Base-by-base conservation (phyloP, 2,888 invertebrate species). In the Liopterus haemorrhoidalis region DNA sequence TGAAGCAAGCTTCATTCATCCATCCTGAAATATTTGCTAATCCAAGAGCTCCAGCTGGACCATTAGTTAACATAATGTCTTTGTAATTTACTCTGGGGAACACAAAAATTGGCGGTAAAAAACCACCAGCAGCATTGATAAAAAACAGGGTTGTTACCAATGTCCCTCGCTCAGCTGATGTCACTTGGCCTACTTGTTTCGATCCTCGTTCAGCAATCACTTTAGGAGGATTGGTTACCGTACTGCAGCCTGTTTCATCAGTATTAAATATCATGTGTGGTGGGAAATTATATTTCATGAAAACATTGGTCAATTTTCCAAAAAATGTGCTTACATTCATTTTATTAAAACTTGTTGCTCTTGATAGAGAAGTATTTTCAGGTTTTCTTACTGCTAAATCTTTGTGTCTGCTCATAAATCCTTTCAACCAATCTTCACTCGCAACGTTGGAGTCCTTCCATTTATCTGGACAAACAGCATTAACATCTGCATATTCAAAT, bases 1-100 rank as follows among this genome's bases (percentile, higher is more conserved):
- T 18, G 41, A 53, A 51, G 44, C 45, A 49, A 11, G 53, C 49
- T 19, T 53, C 51, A 33, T 40, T 51, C 46, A 53, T 54, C 52
- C 51, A 54, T 47, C 52, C 51, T 45, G 50, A 50, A 41, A 30
- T 33, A 30, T 52, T 27, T 33, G 49, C 49, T 36, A 50, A 42
- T 24, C 49, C 51, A 46, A 50, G 36, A 47, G 49, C 46, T 44
- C 46, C 50, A 43, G 47, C 33, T 18, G 48, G 50, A 43, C 51
- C 51, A 53, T 44, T 43, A 42, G 22, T 48, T 38, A 53, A 41
- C 50, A 47, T 52, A 21, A 46, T 40, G 37, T 50, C 50, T 37
- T 53, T 52, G 42, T 43, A 53, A 24, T 48, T 41, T 24, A 49
- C 49, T 35, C 53, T 31, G 21, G 53, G 51, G 41, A 46, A 41